Percentiles rank a stretch among this genome's conserved stretches.
Evolutionary conservation across 2,113 vertebrate genomes (phyloP).

Genomic region (Marmota monax): DNA sequence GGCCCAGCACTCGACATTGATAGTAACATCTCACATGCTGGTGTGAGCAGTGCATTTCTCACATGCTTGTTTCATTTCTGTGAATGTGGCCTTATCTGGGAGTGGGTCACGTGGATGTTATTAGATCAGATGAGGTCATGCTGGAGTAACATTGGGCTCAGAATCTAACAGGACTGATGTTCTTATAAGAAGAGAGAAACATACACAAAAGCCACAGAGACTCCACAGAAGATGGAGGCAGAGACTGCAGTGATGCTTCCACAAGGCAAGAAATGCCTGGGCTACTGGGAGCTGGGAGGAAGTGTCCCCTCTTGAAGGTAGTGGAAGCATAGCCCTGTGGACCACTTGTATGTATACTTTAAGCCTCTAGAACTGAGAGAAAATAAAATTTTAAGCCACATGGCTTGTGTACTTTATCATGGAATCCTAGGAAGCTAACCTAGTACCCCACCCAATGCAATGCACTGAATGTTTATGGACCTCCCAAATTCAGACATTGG

Average conservation of each 20-base stretch:
- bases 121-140: no score
- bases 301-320: neutral
- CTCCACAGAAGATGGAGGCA: rapidly evolving
- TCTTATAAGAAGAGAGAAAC: neutral
- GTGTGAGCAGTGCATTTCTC: no score
- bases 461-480: neutral
- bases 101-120: rapidly evolving
- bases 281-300: rapidly evolving
- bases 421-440: neutral
- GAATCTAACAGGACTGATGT: neutral
- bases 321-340: rapidly evolving
- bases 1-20: no score
- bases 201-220: rapidly evolving
- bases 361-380: neutral
- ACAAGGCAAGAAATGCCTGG: neutral
- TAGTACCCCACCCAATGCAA: neutral
- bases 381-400: neutral
- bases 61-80: no score
- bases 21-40: no score
- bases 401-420: neutral
- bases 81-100: neutral
- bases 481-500: neutral
- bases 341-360: neutral
- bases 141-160: rapidly evolving
- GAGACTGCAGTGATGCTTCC: rapidly evolving